Conservation (phyloP, 2,113 vertebrate species). For the Dryoscopus gambensis region DNA sequence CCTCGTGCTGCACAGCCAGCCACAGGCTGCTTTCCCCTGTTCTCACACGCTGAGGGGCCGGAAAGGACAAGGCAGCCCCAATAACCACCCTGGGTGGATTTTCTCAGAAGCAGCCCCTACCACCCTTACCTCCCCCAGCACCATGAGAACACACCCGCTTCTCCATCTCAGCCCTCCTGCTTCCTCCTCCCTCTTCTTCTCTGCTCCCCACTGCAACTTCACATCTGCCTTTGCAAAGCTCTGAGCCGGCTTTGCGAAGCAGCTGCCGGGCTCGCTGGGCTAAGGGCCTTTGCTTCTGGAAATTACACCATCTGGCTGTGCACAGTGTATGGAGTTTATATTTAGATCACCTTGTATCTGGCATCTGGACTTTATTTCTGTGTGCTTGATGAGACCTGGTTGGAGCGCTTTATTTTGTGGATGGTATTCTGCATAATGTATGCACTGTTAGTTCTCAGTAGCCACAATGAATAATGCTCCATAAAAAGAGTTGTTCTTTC, state of each 20-base stretch:
- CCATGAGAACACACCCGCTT: accelerated
- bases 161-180: background rate
- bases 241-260: background rate
- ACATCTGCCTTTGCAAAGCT: background rate
- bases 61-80: accelerated
- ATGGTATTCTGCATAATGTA: background rate
- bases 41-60: accelerated
- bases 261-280: background rate
- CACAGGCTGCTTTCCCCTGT: background rate
- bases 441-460: background rate
- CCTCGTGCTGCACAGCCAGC: background rate
- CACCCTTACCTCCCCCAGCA: accelerated
- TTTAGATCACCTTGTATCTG: slow-evolving; percentile 33
- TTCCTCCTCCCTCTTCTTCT: background rate
- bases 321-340: background rate
- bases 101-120: background rate
- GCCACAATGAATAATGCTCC: background rate
- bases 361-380: slow-evolving; percentile 9
- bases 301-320: slow-evolving; percentile 3
- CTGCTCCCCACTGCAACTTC: background rate
- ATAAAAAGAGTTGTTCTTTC: background rate
- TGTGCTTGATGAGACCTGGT: background rate
- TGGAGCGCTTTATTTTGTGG: background rate
- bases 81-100: background rate
- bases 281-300: slow-evolving; percentile 1